Base-by-base conservation (phyloP, 2,797 vertebrate genomes). In the Hyperoplus immaculatus region DNA sequence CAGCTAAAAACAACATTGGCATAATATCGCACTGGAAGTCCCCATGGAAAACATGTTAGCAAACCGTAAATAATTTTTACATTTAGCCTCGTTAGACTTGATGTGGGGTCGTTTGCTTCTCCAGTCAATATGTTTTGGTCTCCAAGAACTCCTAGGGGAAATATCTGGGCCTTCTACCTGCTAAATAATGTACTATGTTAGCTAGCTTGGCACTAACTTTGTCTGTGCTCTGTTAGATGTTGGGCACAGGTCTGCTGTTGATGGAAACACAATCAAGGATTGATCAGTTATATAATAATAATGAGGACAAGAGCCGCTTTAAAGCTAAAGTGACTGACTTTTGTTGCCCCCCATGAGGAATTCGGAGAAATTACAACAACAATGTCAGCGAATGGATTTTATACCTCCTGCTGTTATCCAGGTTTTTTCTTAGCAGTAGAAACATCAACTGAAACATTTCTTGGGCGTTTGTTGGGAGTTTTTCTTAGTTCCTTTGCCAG, bases 1-100 rank as follows among this genome's bases (percentile, higher is more conserved):
- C 29, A 29, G 29, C 21, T 57, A 15, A 39, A 54, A 15, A 29
- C 9, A 61, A 14, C 39, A 59, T 15, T 58, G 29, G n/a, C 38
- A 11, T 36, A 54, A 74, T 64, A 49, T 75, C 51, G 70, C 56
- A 60, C 38, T 49, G 7, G 66, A 36, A 21, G 38, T 29, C 69
- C n/a, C 21, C 29, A 3, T 21, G 13, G 51, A 45, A 15, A 14
- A 29, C n/a, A 11, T 53, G 12, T 51, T 51, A 15, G 36, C 36
- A 43, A 65, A 46, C 45, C 18, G 1, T 61, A 64, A 42, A 6
- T n/a, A 13, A 1, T 67, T 66, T n/a, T 36, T 41, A 21, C 43
- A 51, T 51, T 14, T 29, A 29, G 50, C 69, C 65, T 57, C 38
- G 56, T 67, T 41, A 16, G 1, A 15, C 54, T 68, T 60, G 11